A percentile compares a stretch with the other conserved stretches of the same genome.
Conservation (phyloP, 2,888 invertebrate species). For the Belgica antarctica region DNA sequence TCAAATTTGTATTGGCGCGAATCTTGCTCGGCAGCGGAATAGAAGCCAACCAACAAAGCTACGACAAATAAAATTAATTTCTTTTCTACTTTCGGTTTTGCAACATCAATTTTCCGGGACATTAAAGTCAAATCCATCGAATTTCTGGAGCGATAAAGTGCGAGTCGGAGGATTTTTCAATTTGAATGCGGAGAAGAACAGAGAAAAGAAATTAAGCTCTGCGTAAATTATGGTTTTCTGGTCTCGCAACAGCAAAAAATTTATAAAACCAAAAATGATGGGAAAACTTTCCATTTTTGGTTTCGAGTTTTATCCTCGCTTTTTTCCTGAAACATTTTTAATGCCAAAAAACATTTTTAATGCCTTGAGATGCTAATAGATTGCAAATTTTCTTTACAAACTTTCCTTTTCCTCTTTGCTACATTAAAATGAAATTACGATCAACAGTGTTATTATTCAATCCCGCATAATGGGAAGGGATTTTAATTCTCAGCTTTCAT, state of each 20-base stretch:
- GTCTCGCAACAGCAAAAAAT: background rate
- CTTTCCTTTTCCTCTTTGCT: background rate
- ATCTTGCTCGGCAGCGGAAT: too few relatives aligned
- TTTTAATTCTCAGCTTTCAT: too few relatives aligned
- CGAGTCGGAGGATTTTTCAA: background rate
- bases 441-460: slow-evolving; percentile 31
- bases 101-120: slow-evolving; percentile 39
- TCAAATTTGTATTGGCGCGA: too few relatives aligned
- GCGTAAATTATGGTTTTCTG: slow-evolving; percentile 31
- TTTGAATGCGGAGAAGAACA: background rate
- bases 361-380: slow-evolving; percentile 30
- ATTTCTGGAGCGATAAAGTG: background rate
- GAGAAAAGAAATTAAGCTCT: slow-evolving; percentile 26
- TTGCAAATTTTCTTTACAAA: slow-evolving; percentile 30
- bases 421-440: slow-evolving; percentile 40
- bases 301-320: background rate
- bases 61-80: slow-evolving; percentile 38
- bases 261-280: slow-evolving; percentile 42
- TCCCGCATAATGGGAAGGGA: background rate
- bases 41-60: slow-evolving; percentile 6
- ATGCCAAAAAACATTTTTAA: slow-evolving; percentile 29
- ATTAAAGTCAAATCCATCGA: slow-evolving; percentile 34
- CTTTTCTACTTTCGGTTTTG: slow-evolving; percentile 31
- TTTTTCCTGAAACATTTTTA: slow-evolving; percentile 31
- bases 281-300: slow-evolving; percentile 31